phyloP scores from a whole-genome alignment of 2,113 vertebrate genomes.

The Crocuta crocuta region DNA sequence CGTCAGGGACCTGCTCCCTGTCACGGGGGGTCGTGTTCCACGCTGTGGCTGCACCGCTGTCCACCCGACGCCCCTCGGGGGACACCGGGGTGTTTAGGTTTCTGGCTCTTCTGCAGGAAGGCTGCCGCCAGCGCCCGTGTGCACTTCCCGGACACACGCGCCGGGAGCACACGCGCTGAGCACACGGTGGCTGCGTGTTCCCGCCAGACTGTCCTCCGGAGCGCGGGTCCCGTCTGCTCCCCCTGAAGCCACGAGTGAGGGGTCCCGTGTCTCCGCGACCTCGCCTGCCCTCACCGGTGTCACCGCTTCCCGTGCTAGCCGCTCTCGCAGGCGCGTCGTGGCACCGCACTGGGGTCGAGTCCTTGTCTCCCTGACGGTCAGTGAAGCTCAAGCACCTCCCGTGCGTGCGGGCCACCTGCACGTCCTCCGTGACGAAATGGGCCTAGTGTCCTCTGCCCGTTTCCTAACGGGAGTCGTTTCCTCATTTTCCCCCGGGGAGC shows the following conservation, averaged over 20 bases:
- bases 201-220: fast-evolving
- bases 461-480: fast-evolving
- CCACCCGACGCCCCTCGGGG: fast-evolving
- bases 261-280: fast-evolving
- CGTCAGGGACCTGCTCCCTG: fast-evolving
- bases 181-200: fast-evolving
- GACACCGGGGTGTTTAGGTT: fast-evolving
- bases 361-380: fast-evolving
- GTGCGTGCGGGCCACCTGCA: fast-evolving
- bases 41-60: fast-evolving
- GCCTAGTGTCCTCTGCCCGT: fast-evolving
- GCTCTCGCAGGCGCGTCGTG: fast-evolving
- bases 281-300: fast-evolving
- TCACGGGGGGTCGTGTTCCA: fast-evolving
- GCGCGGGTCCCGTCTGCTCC: fast-evolving
- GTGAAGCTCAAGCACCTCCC: fast-evolving
- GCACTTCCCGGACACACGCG: fast-evolving
- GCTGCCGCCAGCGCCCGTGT: fast-evolving
- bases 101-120: background rate
- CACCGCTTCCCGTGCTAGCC: fast-evolving
- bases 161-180: fast-evolving
- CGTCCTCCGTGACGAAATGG: fast-evolving
- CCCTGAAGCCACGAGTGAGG: fast-evolving
- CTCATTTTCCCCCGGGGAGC: background rate
- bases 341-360: fast-evolving